These are phyloP conservation scores for Acanthisitta chloris DNA, from an alignment of 2,113 vertebrate genomes.

Conservation along the genomic window DNA sequence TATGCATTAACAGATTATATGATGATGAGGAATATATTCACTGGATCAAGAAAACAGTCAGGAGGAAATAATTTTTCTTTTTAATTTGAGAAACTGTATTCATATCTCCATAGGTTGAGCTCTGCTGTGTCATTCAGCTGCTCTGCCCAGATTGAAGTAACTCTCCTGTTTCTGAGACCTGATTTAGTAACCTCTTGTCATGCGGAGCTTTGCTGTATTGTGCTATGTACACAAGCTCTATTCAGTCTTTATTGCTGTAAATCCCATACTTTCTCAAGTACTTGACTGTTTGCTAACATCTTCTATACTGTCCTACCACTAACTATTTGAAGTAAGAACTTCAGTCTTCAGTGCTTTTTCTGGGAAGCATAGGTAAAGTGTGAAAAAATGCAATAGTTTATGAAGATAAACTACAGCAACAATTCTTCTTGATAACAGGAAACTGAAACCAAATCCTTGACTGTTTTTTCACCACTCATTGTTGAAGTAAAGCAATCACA, in stretches of 20 bases:
- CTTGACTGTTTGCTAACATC: background rate
- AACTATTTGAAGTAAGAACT: background rate
- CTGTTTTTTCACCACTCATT: background rate
- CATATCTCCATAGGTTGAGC: background rate
- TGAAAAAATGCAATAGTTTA: background rate
- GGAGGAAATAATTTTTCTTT: background rate
- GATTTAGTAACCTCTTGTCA: background rate
- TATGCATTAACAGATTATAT: background rate
- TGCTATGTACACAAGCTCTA: background rate
- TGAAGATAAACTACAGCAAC: background rate
- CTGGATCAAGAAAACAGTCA: background rate
- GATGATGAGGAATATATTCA: background rate
- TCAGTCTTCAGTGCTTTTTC: background rate
- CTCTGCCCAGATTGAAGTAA: background rate
- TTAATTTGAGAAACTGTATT: background rate
- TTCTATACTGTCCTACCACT: background rate
- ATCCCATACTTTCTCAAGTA: background rate
- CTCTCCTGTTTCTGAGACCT: background rate
- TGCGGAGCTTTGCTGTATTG: rapidly evolving
- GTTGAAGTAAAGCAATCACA: background rate
- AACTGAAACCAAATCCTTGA: background rate
- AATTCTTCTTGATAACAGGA: background rate
- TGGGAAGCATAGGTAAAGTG: rapidly evolving
- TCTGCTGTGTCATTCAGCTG: background rate
- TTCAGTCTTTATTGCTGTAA: background rate